phyloP scores from a whole-genome alignment of 2,113 vertebrate genomes.

The Shinisaurus crocodilurus region DNA sequence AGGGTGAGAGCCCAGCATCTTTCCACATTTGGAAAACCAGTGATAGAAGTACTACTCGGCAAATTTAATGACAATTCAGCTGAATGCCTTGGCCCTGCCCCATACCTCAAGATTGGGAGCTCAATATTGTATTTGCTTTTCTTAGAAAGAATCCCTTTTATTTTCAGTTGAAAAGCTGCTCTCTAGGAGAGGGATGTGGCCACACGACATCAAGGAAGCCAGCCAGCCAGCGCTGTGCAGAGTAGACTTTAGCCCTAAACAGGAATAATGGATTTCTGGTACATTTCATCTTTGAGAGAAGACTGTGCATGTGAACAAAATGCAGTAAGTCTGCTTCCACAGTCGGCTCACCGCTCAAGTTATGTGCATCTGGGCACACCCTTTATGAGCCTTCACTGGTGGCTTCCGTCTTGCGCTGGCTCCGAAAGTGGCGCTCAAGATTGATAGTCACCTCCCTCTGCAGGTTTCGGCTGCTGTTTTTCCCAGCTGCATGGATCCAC shows the following conservation, averaged over 20 bases:
- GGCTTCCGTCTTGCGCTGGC: constrained; percentile 61
- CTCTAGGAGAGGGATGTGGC: background rate
- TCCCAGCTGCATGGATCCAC: constrained; percentile 86
- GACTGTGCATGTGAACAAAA: background rate
- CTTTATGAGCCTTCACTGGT: constrained; percentile 39
- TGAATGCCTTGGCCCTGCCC: background rate
- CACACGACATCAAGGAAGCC: background rate
- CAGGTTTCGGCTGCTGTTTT: constrained; percentile 62
- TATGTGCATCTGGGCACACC: background rate
- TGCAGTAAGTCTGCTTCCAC: background rate
- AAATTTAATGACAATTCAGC: background rate
- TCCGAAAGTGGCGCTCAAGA: constrained; percentile 67
- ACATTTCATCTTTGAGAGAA: background rate
- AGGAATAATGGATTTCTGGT: background rate
- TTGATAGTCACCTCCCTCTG: constrained; percentile 78
- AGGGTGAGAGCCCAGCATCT: background rate
- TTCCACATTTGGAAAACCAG: background rate
- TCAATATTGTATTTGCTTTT: background rate
- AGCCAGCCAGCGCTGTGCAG: background rate
- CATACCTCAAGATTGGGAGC: background rate
- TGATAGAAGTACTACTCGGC: background rate
- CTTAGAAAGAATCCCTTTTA: background rate
- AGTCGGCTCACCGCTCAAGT: background rate
- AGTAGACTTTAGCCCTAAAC: background rate
- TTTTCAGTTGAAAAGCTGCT: background rate